Evolutionary conservation across 2,113 vertebrate genomes (phyloP).

Genomic region (Aleadryas rufinucha): DNA sequence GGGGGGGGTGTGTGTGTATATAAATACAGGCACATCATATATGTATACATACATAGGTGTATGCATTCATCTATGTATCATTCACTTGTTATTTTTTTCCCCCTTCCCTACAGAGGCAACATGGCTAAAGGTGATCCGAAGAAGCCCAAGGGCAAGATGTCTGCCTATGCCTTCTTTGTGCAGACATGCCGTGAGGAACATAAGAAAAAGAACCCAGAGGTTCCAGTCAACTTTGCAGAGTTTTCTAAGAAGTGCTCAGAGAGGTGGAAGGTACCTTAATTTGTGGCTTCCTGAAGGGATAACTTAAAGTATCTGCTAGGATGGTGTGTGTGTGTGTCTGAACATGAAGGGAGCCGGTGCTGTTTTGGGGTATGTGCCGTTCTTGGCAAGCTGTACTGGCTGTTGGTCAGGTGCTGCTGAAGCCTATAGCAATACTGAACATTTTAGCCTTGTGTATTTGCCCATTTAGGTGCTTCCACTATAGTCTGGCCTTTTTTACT

Average conservation of each 20-base stretch:
- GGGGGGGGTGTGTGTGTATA: fast-evolving
- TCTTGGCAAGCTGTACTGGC: neutral
- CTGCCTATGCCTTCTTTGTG: conserved; percentile 88
- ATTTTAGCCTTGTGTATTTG: neutral
- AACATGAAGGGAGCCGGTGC: fast-evolving
- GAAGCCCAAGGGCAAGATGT: conserved; percentile 92
- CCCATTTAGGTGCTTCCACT: neutral
- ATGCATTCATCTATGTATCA: fast-evolving
- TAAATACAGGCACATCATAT: fast-evolving
- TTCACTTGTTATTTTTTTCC: neutral
- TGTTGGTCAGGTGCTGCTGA: neutral
- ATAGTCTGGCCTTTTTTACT: neutral
- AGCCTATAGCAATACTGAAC: fast-evolving
- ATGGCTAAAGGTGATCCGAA: conserved; percentile 91
- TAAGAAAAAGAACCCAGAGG: conserved; percentile 87
- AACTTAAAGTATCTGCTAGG: neutral
- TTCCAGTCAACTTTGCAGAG: conserved; percentile 86
- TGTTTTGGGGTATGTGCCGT: neutral
- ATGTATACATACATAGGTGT: fast-evolving
- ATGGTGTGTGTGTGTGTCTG: fast-evolving
- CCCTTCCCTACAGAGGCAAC: conserved; percentile 37
- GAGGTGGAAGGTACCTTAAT: conserved; percentile 74
- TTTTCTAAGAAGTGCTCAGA: conserved; percentile 89
- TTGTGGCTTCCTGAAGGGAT: neutral
- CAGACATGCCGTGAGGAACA: conserved; percentile 88